Evolutionary conservation across 2,888 invertebrate genomes (phyloP), one percentile per base, ranked within the genome.

Genomic region (Oxyteleia sp.): DNA sequence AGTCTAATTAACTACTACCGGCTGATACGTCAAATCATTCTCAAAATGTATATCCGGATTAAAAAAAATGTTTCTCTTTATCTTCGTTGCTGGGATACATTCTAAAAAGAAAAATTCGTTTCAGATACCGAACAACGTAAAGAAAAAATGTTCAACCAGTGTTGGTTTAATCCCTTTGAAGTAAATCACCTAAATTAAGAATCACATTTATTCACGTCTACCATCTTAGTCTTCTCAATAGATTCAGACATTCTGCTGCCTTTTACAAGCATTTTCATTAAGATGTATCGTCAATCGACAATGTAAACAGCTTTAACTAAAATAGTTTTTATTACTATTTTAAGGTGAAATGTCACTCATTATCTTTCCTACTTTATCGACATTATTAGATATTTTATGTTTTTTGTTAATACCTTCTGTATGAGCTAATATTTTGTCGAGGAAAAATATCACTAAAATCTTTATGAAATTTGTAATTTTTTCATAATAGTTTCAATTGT

Each of bases 1-100:
- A 84, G 82, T 86, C 88, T 89, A 90, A 90, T 90, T 90, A 90
- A 89, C 88, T 86, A 81, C 86, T 83, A 63, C 86, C 85, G 85
- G 87, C 85, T 86, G 87, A 78, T 82, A 86, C 81, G 84, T 86
- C 82, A 85, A 88, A 86, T 85, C 53, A 20, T 47, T 71, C 18
- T 76, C 59, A 71, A 69, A 75, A 64, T 64, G 53, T 49, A 68
- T 10, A 64, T 63, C n/a, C 8, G 18, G 8, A n/a, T 4, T 41
- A 51, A 43, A 55, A n/a, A n/a, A 35, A 35, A 13, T 51, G 2
- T 59, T 68, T 29, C 49, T 20, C 18, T 43, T 63, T 49, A 7
- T 4, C 47, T 32, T 41, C 8, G 26, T 45, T n/a, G 15, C 11
- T 20, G 35, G 13, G 38, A 49, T 8, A 23, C 15, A 32, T n/a